These are phyloP conservation scores for Holacanthella duospinosa DNA, from an alignment of 2,888 invertebrate species.

Conservation along the genomic window DNA sequence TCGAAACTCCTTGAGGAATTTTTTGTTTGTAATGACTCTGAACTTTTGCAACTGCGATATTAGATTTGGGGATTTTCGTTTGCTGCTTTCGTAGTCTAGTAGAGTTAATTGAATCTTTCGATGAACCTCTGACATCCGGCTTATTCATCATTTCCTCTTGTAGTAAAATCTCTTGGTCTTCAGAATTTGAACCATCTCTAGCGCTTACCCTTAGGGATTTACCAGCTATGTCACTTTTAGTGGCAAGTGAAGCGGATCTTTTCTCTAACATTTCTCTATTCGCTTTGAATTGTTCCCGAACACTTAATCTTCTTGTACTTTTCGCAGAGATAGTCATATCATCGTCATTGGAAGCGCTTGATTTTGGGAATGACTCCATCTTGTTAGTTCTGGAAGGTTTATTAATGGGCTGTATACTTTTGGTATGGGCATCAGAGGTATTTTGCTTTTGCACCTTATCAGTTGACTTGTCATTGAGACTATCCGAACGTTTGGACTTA, in stretches of 20 bases:
- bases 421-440: background rate
- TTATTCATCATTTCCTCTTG: no score
- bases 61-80: background rate
- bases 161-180: background rate
- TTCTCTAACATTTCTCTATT: conserved; percentile 3
- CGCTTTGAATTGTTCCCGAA: background rate
- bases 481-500: conserved; percentile 15
- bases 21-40: background rate
- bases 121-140: no score
- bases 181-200: background rate
- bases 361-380: background rate
- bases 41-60: background rate
- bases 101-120: background rate
- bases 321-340: background rate
- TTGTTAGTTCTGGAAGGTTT: background rate
- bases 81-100: background rate
- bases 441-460: background rate
- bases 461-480: conserved; percentile 1
- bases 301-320: background rate
- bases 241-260: background rate
- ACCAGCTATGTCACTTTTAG: background rate
- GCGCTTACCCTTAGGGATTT: background rate
- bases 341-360: no score
- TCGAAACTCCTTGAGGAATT: background rate
- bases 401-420: conserved; percentile 14